These are phyloP conservation scores for Probaryconus sp. DNA, from an alignment of 1,140 invertebrate genomes.

Conservation along the genomic window DNA sequence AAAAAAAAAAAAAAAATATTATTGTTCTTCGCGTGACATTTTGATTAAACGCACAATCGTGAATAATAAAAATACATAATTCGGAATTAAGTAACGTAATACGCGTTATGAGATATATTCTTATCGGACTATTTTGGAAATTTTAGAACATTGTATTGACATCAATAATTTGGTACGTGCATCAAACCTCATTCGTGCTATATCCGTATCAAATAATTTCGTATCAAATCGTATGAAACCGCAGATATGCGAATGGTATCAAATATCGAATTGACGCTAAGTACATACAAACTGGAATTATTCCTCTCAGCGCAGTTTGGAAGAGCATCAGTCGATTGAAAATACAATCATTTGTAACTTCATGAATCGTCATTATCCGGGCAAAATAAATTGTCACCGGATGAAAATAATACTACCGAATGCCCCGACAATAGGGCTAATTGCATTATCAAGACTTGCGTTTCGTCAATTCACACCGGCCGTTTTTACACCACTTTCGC, in stretches of 20 bases:
- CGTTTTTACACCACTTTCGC: slow-evolving; percentile 10
- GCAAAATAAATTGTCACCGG: slow-evolving; percentile 32
- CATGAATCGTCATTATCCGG: slow-evolving; percentile 39
- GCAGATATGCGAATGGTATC: slow-evolving; percentile 59
- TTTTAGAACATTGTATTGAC: slow-evolving; percentile 63
- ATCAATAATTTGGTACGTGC: slow-evolving; percentile 55
- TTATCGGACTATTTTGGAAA: slow-evolving; percentile 56
- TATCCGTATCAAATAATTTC: slow-evolving; percentile 62
- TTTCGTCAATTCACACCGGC: neutral
- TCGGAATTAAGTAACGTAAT: slow-evolving; percentile 42
- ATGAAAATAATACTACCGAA: slow-evolving; percentile 19
- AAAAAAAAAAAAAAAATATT: slow-evolving; percentile 20
- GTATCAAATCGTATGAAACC: slow-evolving; percentile 58
- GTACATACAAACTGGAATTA: slow-evolving; percentile 59
- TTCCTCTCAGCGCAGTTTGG: slow-evolving; percentile 36
- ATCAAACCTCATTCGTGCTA: slow-evolving; percentile 54
- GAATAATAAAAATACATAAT: slow-evolving; percentile 22
- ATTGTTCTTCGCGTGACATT: slow-evolving; percentile 21
- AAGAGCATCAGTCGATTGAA: slow-evolving; percentile 26
- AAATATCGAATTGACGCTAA: slow-evolving; percentile 62
- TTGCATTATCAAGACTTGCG: slow-evolving; percentile 12
- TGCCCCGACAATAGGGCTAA: slow-evolving; percentile 6
- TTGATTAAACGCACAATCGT: no score
- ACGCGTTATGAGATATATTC: slow-evolving; percentile 9
- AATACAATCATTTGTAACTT: slow-evolving; percentile 56